phyloP scores from a whole-genome alignment of 2,888 invertebrate species.

The Noctua janthe region DNA sequence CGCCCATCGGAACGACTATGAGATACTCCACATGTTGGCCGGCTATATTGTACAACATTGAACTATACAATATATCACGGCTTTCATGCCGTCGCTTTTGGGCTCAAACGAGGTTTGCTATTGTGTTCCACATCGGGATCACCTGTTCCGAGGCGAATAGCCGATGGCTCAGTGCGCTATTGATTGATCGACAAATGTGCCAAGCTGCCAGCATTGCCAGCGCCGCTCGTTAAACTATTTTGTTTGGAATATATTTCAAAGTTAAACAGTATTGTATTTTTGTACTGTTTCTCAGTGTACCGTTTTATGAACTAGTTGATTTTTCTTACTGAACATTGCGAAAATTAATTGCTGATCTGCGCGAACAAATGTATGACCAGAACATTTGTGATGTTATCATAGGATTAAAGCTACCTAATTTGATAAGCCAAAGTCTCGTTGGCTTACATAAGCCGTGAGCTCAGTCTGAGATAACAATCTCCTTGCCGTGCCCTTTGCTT shows the following conservation, averaged over 20 bases:
- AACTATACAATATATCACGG: constrained; percentile 59
- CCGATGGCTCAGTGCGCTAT: constrained; percentile 69
- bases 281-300: constrained; percentile 38
- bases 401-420: constrained; percentile 26
- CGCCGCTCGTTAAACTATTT: constrained; percentile 58
- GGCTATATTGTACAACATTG: constrained; percentile 65
- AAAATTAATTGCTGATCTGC: constrained; percentile 14
- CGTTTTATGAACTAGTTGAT: constrained; percentile 17
- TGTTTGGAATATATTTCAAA: constrained; percentile 56
- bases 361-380: constrained; percentile 13
- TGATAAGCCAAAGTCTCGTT: constrained; percentile 34
- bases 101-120: constrained; percentile 64
- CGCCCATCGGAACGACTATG: constrained; percentile 83
- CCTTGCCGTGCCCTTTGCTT: constrained; percentile 32
- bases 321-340: constrained; percentile 13
- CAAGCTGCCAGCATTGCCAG: constrained; percentile 41
- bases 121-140: constrained; percentile 72
- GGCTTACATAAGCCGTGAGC: constrained; percentile 19
- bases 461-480: constrained; percentile 46
- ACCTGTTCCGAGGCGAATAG: constrained; percentile 74
- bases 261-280: constrained; percentile 49
- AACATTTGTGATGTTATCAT: constrained; percentile 21
- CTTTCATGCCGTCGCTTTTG: constrained; percentile 53
- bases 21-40: constrained; percentile 81
- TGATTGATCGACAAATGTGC: constrained; percentile 71